These are phyloP conservation scores for Lagenorhynchus albirostris DNA, from an alignment of 2,113 vertebrate genomes.

Conservation along the genomic window DNA sequence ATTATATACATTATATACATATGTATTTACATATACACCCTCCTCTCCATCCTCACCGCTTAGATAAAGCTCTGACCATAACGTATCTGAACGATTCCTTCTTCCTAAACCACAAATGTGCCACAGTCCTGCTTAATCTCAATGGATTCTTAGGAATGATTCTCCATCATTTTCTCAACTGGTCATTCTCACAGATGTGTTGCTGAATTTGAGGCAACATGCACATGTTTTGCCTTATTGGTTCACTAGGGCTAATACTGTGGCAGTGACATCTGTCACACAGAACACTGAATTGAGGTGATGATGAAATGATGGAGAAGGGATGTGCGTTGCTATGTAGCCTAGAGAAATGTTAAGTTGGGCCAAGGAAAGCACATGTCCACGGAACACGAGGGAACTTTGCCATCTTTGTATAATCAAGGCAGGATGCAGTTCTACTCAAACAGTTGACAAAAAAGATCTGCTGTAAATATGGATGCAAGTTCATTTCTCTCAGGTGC, in stretches of 20 bases:
- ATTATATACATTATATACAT: not conserved
- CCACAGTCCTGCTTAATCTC: not conserved
- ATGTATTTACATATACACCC: not conserved
- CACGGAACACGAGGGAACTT: not conserved
- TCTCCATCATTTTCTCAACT: not conserved
- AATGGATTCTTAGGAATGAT: not conserved
- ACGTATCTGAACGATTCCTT: not conserved
- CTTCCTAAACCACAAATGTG: not conserved
- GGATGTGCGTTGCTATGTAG: not conserved
- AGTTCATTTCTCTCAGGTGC: not conserved
- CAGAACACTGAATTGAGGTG: not conserved
- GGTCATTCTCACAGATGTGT: not conserved
- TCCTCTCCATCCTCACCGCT: not conserved
- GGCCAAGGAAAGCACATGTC: not conserved
- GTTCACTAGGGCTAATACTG: not conserved
- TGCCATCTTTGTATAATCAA: not conserved
- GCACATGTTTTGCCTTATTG: not conserved
- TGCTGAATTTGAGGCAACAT: not conserved
- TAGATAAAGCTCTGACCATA: not conserved
- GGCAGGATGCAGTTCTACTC: not conserved
- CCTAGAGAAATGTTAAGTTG: not conserved
- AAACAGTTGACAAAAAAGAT: not conserved
- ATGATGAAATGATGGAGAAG: not conserved
- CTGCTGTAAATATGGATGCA: not conserved
- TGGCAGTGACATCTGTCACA: not conserved